Evolutionary conservation across 2,113 vertebrate genomes (phyloP).

Genomic region (Indri indri): DNA sequence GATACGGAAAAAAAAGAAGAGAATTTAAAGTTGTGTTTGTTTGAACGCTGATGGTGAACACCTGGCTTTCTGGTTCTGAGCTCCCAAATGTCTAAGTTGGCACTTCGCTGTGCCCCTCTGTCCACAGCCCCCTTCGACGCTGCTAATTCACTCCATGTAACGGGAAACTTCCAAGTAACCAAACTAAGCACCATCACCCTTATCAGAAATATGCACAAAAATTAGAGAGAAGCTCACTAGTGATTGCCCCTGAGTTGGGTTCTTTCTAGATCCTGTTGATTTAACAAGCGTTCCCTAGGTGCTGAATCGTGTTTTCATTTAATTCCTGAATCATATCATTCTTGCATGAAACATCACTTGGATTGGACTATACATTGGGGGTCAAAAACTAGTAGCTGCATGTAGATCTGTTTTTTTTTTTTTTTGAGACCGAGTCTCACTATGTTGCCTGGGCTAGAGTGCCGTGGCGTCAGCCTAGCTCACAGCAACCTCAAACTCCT

Average conservation of each 20-base stretch:
- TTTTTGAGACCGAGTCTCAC: too few species aligned
- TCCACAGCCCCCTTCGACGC: background rate
- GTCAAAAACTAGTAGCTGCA: background rate
- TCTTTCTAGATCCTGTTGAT: background rate
- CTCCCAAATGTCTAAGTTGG: background rate
- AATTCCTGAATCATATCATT: too few species aligned
- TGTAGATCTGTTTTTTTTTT: too few species aligned
- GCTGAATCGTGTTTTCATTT: background rate
- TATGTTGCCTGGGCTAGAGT: too few species aligned
- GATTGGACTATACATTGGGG: background rate
- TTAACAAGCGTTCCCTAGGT: background rate
- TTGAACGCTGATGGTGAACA: background rate
- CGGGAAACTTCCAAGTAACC: background rate
- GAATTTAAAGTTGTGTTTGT: background rate
- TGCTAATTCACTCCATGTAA: background rate
- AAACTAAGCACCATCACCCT: background rate
- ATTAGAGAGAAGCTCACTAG: background rate
- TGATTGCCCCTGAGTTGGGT: background rate
- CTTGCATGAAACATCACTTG: too few species aligned
- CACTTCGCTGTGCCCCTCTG: background rate
- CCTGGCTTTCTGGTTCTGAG: background rate
- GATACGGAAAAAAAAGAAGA: constrained; percentile 27
- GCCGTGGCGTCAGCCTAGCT: too few species aligned
- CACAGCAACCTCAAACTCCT: too few species aligned
- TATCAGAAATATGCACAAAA: background rate